phyloP scores from a whole-genome alignment of 2,888 invertebrate species.

The Volucella inanis region DNA sequence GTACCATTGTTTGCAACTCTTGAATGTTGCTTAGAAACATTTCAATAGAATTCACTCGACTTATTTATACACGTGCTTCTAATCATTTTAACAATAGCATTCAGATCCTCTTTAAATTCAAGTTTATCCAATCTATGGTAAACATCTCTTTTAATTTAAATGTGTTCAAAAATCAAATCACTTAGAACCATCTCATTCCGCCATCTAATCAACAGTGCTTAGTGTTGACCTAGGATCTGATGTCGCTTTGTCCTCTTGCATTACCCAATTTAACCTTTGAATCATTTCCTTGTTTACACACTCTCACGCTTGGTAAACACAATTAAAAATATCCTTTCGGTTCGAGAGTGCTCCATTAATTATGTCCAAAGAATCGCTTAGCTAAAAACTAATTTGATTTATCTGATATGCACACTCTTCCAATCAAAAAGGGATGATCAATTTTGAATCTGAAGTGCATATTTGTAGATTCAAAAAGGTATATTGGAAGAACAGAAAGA shows the following conservation, averaged over 20 bases:
- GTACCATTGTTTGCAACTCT: too few relatives aligned
- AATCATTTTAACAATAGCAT: too few relatives aligned
- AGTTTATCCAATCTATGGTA: too few relatives aligned
- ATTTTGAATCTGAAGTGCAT: background rate
- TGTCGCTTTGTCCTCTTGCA: conserved; percentile 18
- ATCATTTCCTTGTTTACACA: conserved; percentile 46
- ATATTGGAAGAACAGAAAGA: background rate
- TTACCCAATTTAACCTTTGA: conserved; percentile 48
- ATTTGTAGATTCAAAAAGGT: background rate
- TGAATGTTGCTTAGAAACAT: too few relatives aligned
- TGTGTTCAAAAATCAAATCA: background rate
- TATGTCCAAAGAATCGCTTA: conserved; percentile 61
- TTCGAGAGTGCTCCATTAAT: conserved; percentile 46
- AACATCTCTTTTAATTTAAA: background rate
- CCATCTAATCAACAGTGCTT: conserved; percentile 48
- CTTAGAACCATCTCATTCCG: conserved; percentile 13
- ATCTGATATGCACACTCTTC: conserved; percentile 49
- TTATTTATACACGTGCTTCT: too few relatives aligned
- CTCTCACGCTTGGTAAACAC: conserved; percentile 55
- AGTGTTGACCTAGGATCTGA: conserved; percentile 44
- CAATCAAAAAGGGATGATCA: background rate
- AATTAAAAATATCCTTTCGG: conserved; percentile 64
- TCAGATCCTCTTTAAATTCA: too few relatives aligned
- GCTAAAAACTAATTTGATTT: conserved; percentile 63
- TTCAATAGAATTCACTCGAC: too few relatives aligned